Percentiles rank a stretch among this genome's conserved stretches.
Conservation (phyloP, 2,888 invertebrate species). For the Ectemnius continuus region DNA sequence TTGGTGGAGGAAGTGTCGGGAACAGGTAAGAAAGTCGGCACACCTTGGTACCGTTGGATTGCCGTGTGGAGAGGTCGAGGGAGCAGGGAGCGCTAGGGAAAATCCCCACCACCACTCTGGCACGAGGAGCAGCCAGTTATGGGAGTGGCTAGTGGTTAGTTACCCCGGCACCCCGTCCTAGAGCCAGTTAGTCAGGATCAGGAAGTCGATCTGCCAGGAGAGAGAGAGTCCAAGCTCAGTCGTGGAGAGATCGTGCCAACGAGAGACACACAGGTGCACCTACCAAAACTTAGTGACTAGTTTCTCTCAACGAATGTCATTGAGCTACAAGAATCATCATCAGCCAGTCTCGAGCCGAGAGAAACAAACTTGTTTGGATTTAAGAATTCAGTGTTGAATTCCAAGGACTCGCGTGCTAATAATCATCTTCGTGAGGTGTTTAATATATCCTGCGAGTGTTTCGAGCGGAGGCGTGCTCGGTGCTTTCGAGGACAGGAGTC, state of each 20-base stretch:
- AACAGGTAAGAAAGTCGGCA: slow-evolving; percentile 35
- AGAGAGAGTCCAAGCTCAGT: slow-evolving; percentile 22
- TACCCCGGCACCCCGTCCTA: slow-evolving; percentile 39
- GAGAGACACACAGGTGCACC: slow-evolving; percentile 31
- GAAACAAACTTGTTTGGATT: too few relatives aligned
- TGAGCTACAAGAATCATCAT: too few relatives aligned
- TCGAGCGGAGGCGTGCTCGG: too few relatives aligned
- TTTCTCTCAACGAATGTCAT: too few relatives aligned
- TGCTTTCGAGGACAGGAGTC: too few relatives aligned
- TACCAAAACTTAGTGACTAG: too few relatives aligned
- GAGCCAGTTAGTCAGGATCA: slow-evolving; percentile 66
- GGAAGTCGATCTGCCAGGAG: slow-evolving; percentile 57
- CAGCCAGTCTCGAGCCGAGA: too few relatives aligned
- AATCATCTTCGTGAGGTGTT: too few relatives aligned
- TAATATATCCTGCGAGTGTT: too few relatives aligned
- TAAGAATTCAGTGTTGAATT: too few relatives aligned
- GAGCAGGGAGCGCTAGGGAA: not conserved
- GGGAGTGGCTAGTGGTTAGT: slow-evolving; percentile 59
- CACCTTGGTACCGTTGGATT: slow-evolving; percentile 14
- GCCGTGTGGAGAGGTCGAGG: slow-evolving; percentile 3
- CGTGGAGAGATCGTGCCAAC: not conserved
- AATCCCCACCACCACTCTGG: slow-evolving; percentile 22
- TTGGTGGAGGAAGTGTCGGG: slow-evolving; percentile 30
- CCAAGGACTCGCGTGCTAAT: too few relatives aligned
- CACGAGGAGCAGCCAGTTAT: slow-evolving; percentile 8